Evolutionary conservation across 1,140 invertebrate genomes (phyloP), one percentile per base, ranked within the genome.

Genomic region (Saccostrea echinata): DNA sequence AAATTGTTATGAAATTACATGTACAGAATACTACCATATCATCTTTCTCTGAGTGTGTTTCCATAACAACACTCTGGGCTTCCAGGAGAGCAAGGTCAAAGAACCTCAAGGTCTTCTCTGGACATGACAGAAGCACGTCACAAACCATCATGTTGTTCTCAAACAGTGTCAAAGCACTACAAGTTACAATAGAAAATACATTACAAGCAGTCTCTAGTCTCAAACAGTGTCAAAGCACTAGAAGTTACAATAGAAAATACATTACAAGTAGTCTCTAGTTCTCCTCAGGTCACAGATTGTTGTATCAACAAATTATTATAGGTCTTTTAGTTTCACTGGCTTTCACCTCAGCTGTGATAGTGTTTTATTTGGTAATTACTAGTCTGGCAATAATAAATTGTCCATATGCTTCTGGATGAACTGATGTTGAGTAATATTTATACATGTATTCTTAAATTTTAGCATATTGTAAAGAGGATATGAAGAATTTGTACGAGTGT

Each of bases 221-320:
- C 96, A 94, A 96, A 96, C 64, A 97, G 91, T 3, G 95, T 95
- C 88, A 96, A 93, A 92, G 97, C 96, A 94, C 97, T 97, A 21
- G 6, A 21, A 21, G 1, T 84, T 61, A 51, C 16, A 24, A 53
- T 16, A 76, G 43, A 30, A 0, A 24, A n/a, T n/a, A n/a, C 6
- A 43, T 3, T 43, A 43, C 43, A 43, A 43, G 43, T 9, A 43
- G n/a, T n/a, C n/a, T n/a, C n/a, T n/a, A n/a, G n/a, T 95, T n/a
- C n/a, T n/a, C n/a, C n/a, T n/a, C n/a, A n/a, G n/a, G n/a, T n/a
- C n/a, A n/a, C n/a, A n/a, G n/a, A n/a, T n/a, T n/a, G n/a, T n/a
- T n/a, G n/a, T n/a, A n/a, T n/a, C n/a, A n/a, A n/a, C n/a, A n/a
- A n/a, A n/a, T n/a, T n/a, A n/a, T n/a, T n/a, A n/a, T n/a, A n/a